A percentile compares a stretch with the other conserved stretches of the same genome.
These are phyloP conservation scores for Dromius quadrimaculatus DNA, from an alignment of 2,888 invertebrate species.

Conservation along the genomic window DNA sequence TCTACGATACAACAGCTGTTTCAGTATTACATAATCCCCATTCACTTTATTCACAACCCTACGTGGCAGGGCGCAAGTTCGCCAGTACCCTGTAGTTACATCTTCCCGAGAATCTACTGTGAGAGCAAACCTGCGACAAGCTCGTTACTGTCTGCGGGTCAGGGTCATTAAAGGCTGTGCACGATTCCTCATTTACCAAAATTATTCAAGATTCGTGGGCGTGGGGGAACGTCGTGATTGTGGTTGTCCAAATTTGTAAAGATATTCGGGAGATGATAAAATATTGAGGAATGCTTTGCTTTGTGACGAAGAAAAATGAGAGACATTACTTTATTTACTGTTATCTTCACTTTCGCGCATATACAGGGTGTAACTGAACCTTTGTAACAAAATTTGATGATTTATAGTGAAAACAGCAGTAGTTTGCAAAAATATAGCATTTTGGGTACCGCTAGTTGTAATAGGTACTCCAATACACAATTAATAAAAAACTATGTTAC, in stretches of 20 bases:
- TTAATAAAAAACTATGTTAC: too few species aligned
- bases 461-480: too few species aligned
- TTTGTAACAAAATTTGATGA: too few species aligned
- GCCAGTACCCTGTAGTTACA: not conserved
- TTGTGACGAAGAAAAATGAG: too few species aligned
- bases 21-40: not conserved
- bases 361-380: too few species aligned
- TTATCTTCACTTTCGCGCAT: too few species aligned
- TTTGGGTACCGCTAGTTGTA: too few species aligned
- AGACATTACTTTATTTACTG: too few species aligned
- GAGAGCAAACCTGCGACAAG: conserved; percentile 8
- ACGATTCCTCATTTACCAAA: conserved; percentile 3
- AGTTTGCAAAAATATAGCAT: too few species aligned
- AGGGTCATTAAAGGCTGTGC: not conserved
- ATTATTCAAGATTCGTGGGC: conserved; percentile 7
- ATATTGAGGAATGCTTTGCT: not conserved
- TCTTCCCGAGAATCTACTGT: not conserved
- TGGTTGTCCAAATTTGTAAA: not conserved
- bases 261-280: not conserved
- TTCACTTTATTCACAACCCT: too few species aligned
- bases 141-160: conserved; percentile 9
- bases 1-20: not conserved
- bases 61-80: not conserved
- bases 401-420: too few species aligned
- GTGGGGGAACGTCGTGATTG: not conserved